Conservation (phyloP, 2,113 vertebrate species). For the Diadophis punctatus region DNA sequence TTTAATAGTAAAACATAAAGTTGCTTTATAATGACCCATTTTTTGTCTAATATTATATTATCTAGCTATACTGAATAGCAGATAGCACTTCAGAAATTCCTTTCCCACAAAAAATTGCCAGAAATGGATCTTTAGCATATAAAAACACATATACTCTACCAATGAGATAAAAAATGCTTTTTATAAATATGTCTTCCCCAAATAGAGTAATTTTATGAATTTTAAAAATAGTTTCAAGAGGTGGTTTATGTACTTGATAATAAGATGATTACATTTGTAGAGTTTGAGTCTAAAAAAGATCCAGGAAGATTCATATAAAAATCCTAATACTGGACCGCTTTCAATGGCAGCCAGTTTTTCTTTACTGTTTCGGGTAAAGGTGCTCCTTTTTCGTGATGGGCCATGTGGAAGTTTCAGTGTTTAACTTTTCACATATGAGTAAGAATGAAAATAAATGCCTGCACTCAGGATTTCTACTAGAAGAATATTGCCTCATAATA, state of each 20-base stretch:
- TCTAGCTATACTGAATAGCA: not conserved
- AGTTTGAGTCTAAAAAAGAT: not conserved
- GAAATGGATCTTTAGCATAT: not conserved
- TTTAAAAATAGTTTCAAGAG: not conserved
- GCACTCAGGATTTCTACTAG: not conserved
- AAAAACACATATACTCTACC: not conserved
- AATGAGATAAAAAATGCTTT: not conserved
- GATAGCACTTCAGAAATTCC: not conserved
- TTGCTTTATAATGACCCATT: not conserved
- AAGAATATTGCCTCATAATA: not conserved
- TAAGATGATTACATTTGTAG: not conserved
- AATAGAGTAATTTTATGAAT: not conserved
- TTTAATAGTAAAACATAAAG: not conserved
- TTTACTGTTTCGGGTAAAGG: not conserved
- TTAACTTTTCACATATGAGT: not conserved
- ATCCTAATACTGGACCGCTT: not conserved
- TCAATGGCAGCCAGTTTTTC: not conserved
- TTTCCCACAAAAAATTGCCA: not conserved
- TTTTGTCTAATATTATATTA: not conserved
- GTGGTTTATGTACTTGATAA: not conserved
- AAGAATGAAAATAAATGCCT: not conserved
- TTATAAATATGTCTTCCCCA: not conserved
- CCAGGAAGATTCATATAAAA: not conserved
- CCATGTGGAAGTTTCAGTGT: not conserved
- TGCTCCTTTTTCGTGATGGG: not conserved